Conservation (phyloP, 2,113 vertebrate genomes). For the Psammodynastes pulverulentus region DNA sequence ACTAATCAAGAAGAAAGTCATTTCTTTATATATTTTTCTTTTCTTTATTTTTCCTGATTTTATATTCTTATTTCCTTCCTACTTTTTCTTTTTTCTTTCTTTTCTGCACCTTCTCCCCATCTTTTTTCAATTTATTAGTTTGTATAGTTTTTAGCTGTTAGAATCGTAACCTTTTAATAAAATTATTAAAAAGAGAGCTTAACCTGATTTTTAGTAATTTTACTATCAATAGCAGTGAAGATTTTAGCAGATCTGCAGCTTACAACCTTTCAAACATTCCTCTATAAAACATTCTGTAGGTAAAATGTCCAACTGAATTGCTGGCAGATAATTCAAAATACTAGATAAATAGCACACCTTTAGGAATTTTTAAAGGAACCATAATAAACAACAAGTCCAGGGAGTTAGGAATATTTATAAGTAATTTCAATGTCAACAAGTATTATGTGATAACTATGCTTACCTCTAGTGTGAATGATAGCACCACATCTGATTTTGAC, state of each 20-base stretch:
- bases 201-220: background rate
- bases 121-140: background rate
- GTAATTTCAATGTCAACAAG: background rate
- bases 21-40: background rate
- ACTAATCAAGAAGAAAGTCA: background rate
- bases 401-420: background rate
- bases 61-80: background rate
- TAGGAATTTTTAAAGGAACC: background rate
- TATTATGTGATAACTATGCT: conserved; percentile 17
- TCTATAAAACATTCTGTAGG: background rate
- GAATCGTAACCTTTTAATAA: background rate
- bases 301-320: background rate
- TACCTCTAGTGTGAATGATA: conserved; percentile 94
- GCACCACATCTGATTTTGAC: conserved; percentile 89
- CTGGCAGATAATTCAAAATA: background rate
- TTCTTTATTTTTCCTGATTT: background rate
- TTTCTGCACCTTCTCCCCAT: background rate
- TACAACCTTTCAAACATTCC: background rate
- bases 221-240: background rate
- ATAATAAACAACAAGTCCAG: background rate
- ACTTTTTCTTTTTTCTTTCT: background rate
- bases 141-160: background rate
- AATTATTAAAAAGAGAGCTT: background rate
- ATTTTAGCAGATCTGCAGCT: background rate
- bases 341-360: background rate